phyloP scores from a whole-genome alignment of 92 coral and sea anemone species.

The Ricordea florida region DNA sequence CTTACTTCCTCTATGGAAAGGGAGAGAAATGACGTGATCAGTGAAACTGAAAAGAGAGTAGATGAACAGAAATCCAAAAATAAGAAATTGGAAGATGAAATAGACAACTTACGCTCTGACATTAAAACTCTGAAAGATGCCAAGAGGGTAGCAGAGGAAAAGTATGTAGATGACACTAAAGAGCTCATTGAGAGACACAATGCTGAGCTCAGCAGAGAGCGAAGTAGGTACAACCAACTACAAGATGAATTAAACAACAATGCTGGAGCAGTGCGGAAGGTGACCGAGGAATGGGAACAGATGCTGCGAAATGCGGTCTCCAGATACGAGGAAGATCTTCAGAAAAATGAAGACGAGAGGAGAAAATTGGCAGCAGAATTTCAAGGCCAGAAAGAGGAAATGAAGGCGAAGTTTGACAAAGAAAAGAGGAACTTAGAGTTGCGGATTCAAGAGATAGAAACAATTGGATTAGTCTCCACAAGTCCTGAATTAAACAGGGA shows the following conservation, averaged over 20 bases:
- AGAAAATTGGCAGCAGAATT: constrained; percentile 18
- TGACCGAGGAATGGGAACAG: constrained; percentile 76
- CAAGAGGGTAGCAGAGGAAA: constrained; percentile 39
- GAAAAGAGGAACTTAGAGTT: constrained; percentile 11
- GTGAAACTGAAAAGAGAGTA: constrained; percentile 31
- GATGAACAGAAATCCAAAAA: constrained; percentile 50
- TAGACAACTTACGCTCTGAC: constrained; percentile 36
- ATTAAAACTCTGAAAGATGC: constrained; percentile 22
- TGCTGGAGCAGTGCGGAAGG: constrained; percentile 46
- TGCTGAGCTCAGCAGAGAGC: constrained; percentile 34
- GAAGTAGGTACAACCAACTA: constrained; percentile 23
- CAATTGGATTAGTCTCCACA: not conserved
- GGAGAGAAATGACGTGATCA: constrained; percentile 20
- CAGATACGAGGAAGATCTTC: constrained; percentile 65
- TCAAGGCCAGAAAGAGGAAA: constrained; percentile 40
- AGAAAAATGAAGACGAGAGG: constrained; percentile 54
- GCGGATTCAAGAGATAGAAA: constrained; percentile 3
- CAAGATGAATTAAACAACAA: constrained; percentile 56
- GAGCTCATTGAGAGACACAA: constrained; percentile 39
- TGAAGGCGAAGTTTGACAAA: constrained; percentile 29
- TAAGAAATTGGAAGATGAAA: constrained; percentile 51
- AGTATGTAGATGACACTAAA: constrained; percentile 28
- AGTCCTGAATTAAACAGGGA: not conserved
- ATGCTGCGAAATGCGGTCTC: constrained; percentile 58
- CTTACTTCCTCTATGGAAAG: constrained; percentile 27